Conservation (phyloP, 2,888 invertebrate genomes). For the Caenorhabditis doughertyi region DNA sequence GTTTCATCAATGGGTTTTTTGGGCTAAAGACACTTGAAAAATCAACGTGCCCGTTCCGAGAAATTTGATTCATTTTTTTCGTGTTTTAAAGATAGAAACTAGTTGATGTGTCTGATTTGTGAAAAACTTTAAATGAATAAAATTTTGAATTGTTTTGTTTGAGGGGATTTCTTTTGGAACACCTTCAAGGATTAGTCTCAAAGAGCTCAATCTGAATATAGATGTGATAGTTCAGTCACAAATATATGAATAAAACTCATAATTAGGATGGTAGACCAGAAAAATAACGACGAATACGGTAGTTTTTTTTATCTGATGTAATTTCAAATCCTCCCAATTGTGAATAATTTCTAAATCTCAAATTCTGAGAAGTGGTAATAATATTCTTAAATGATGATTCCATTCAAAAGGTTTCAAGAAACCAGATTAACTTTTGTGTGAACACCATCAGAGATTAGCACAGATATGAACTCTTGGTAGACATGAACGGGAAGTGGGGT, state of each 20-base stretch:
- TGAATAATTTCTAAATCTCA: not conserved
- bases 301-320: too few relatives aligned
- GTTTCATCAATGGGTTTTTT: not conserved
- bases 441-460: conserved; percentile 8
- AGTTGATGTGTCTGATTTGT: not conserved
- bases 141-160: not conserved
- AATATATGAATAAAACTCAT: too few relatives aligned
- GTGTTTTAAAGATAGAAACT: not conserved
- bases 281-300: too few relatives aligned
- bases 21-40: not conserved
- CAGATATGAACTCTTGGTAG: not conserved
- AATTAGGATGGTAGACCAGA: too few relatives aligned
- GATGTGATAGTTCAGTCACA: not conserved
- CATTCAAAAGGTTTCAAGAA: conserved; percentile 14
- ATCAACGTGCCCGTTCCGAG: not conserved
- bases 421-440: conserved; percentile 10
- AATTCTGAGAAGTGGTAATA: not conserved
- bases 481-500: not conserved
- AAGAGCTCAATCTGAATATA: not conserved
- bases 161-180: not conserved
- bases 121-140: not conserved
- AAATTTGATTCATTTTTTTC: not conserved
- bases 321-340: not conserved
- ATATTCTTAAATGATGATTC: conserved; percentile 4
- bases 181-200: not conserved